Percentiles rank a stretch among this genome's conserved stretches.
These are phyloP conservation scores for Drosophila pectinifera DNA, from an alignment of 1,140 invertebrate species.

Conservation along the genomic window DNA sequence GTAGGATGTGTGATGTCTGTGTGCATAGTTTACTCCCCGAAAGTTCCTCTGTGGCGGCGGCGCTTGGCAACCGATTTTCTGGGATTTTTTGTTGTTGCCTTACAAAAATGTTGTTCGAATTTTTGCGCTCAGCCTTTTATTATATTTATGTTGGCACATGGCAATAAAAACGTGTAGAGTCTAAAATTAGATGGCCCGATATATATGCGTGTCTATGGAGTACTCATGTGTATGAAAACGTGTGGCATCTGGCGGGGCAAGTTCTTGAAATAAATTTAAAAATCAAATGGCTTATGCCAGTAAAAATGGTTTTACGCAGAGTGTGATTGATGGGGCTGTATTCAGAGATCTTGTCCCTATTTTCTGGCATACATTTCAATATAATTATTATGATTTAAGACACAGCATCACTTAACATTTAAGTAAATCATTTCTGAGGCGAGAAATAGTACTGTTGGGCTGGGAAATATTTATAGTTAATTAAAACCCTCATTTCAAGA, in stretches of 20 bases:
- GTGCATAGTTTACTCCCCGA: constrained; percentile 3
- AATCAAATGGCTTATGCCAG: constrained; percentile 3
- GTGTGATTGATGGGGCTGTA: constrained; percentile 9
- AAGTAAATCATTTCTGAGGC: no score
- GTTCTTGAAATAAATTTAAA: constrained; percentile 16
- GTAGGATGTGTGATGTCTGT: constrained; percentile 17
- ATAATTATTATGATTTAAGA: background rate
- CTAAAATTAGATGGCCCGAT: constrained; percentile 42
- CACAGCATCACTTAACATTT: background rate
- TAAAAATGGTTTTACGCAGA: constrained; percentile 12
- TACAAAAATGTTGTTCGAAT: constrained; percentile 12
- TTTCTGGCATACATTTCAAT: background rate
- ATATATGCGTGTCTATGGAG: constrained; percentile 13
- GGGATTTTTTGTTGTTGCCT: constrained; percentile 11
- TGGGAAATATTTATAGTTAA: background rate
- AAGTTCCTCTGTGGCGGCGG: constrained; percentile 18
- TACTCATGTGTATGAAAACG: constrained; percentile 26
- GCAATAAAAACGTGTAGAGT: constrained; percentile 60
- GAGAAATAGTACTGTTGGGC: background rate
- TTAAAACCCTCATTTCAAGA: no score
- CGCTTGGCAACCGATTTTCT: constrained; percentile 57
- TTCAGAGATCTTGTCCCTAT: background rate
- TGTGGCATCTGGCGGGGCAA: constrained; percentile 30
- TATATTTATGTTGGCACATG: constrained; percentile 49
- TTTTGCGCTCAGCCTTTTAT: constrained; percentile 15